Evolutionary conservation across 2,113 vertebrate genomes (phyloP).

Genomic region (Anseranas semipalmata): DNA sequence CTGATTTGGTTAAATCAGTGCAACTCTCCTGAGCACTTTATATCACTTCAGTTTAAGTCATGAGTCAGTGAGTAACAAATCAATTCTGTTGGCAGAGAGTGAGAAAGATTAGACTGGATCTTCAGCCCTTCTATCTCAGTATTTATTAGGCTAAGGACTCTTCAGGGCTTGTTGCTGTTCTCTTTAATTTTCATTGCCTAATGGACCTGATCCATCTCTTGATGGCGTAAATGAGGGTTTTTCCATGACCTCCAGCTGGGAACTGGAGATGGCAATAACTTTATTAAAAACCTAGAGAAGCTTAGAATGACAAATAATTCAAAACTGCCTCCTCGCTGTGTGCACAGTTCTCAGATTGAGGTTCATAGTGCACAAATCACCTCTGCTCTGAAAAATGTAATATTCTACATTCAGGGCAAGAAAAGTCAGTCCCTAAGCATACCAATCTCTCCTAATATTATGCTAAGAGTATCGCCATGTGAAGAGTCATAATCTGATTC

Average conservation of each 20-base stretch:
- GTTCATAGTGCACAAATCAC: accelerated
- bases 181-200: conserved; percentile 62
- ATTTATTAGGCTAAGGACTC: conserved; percentile 50
- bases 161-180: conserved; percentile 52
- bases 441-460: neutral
- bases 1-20: neutral
- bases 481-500: neutral
- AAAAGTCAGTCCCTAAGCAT: neutral
- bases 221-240: neutral
- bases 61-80: conserved; percentile 41
- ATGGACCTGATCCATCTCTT: conserved; percentile 47
- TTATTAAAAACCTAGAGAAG: conserved; percentile 4
- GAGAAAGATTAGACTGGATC: conserved; percentile 42
- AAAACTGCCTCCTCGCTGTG: neutral
- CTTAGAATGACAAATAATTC: neutral
- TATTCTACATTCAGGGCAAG: neutral
- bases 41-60: conserved; percentile 34
- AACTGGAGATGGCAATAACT: conserved; percentile 17
- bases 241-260: conserved; percentile 36
- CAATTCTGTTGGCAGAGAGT: conserved; percentile 26
- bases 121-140: conserved; percentile 15
- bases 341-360: neutral
- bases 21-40: neutral
- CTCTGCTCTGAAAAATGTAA: neutral
- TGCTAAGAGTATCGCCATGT: neutral